phyloP scores from a whole-genome alignment of 2,888 invertebrate species.

The Lapara coniferarum region DNA sequence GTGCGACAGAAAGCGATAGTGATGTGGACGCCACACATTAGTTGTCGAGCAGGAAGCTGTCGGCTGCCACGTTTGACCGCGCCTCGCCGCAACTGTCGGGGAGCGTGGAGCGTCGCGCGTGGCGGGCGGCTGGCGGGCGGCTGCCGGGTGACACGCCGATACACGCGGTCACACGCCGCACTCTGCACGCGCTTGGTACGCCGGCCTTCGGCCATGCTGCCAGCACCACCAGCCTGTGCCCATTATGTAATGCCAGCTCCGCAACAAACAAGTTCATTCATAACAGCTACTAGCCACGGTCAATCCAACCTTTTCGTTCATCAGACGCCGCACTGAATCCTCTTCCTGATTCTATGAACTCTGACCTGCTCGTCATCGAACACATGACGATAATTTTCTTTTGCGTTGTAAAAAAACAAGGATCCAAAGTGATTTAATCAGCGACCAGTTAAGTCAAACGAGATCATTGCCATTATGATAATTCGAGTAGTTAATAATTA shows the following conservation, averaged over 20 bases:
- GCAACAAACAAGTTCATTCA: constrained; percentile 76
- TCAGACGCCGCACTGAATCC: constrained; percentile 15
- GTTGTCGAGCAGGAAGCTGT: constrained; percentile 82
- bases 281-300: constrained; percentile 59
- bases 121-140: constrained; percentile 45
- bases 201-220: constrained; percentile 76
- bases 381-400: constrained; percentile 62
- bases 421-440: constrained; percentile 67
- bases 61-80: constrained; percentile 77
- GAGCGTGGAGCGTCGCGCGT: constrained; percentile 65
- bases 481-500: constrained; percentile 58
- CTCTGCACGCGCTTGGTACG: constrained; percentile 71
- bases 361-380: constrained; percentile 29
- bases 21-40: constrained; percentile 75
- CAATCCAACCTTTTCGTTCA: constrained; percentile 48
- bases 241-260: constrained; percentile 70
- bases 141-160: too few species aligned
- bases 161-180: constrained; percentile 60
- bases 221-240: constrained; percentile 52
- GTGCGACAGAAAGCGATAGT: constrained; percentile 81
- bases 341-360: constrained; percentile 27
- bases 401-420: constrained; percentile 66
- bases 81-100: constrained; percentile 74
- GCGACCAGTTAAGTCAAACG: constrained; percentile 61
- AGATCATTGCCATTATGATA: constrained; percentile 76